Evolutionary conservation across 2,113 vertebrate genomes (phyloP).

Genomic region (Phrynosoma platyrhinos): DNA sequence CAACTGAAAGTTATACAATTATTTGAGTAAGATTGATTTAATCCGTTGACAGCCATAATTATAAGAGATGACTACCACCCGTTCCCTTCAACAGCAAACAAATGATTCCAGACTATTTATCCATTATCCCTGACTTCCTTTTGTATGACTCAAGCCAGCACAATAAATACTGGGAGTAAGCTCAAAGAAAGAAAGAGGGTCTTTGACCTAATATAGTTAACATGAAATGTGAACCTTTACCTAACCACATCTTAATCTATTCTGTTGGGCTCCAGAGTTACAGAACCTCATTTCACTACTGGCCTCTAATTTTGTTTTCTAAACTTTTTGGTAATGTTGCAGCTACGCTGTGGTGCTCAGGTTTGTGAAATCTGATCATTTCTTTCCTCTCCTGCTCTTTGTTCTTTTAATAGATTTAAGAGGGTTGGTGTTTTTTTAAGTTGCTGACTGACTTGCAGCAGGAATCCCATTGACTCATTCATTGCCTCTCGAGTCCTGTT

Average conservation of each 20-base stretch:
- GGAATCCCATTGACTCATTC: neutral
- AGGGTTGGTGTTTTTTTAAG: neutral
- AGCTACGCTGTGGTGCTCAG: neutral
- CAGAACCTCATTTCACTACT: neutral
- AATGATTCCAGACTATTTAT: neutral
- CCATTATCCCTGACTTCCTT: neutral
- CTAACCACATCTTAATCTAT: neutral
- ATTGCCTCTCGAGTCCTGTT: neutral
- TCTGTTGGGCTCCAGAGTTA: neutral
- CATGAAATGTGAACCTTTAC: neutral
- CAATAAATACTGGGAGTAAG: neutral
- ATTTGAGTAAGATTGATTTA: neutral
- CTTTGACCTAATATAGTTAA: neutral
- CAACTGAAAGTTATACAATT: neutral
- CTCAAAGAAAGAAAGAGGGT: neutral
- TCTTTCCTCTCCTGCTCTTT: neutral
- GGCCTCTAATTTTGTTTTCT: neutral
- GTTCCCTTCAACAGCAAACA: neutral
- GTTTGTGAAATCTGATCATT: neutral
- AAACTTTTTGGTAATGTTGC: neutral
- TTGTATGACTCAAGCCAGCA: neutral
- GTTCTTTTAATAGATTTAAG: neutral
- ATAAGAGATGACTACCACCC: neutral
- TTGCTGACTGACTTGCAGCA: neutral
- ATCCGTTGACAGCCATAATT: neutral